Percentiles rank a stretch among this genome's conserved stretches.
Evolutionary conservation across 1,140 invertebrate genomes (phyloP).

Genomic region (Ladona fulva): DNA sequence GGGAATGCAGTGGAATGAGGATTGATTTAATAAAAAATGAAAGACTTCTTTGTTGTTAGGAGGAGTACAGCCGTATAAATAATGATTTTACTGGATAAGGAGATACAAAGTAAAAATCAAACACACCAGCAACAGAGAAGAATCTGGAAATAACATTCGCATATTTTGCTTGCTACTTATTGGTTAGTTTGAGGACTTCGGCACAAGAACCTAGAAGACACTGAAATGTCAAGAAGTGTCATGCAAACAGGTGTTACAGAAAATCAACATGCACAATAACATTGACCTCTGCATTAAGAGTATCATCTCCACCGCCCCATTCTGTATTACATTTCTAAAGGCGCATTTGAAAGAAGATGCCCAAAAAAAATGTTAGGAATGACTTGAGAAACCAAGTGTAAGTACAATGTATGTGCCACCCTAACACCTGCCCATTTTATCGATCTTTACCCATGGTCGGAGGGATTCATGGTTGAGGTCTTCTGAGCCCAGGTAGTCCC

Average conservation of each 20-base stretch:
- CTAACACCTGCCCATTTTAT: neutral
- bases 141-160: too few relatives aligned
- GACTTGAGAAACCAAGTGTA: neutral
- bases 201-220: neutral
- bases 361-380: neutral
- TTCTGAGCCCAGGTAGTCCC: neutral
- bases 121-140: too few relatives aligned
- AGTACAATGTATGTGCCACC: neutral
- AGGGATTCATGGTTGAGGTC: neutral
- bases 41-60: too few relatives aligned
- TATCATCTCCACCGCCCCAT: neutral
- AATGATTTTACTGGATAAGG: too few relatives aligned
- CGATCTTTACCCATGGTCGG: conserved; percentile 2
- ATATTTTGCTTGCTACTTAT: too few relatives aligned
- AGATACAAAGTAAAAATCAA: too few relatives aligned
- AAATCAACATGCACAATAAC: neutral
- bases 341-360: neutral
- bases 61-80: too few relatives aligned
- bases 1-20: too few relatives aligned
- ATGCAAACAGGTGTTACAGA: neutral
- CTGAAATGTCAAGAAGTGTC: neutral
- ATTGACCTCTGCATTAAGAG: neutral
- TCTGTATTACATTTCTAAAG: neutral
- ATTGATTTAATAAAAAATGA: too few relatives aligned
- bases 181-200: too few relatives aligned